Evolutionary conservation across 2,113 vertebrate genomes (phyloP), one percentile per base, ranked within the genome.

Genomic region (Peromyscus californicus): DNA sequence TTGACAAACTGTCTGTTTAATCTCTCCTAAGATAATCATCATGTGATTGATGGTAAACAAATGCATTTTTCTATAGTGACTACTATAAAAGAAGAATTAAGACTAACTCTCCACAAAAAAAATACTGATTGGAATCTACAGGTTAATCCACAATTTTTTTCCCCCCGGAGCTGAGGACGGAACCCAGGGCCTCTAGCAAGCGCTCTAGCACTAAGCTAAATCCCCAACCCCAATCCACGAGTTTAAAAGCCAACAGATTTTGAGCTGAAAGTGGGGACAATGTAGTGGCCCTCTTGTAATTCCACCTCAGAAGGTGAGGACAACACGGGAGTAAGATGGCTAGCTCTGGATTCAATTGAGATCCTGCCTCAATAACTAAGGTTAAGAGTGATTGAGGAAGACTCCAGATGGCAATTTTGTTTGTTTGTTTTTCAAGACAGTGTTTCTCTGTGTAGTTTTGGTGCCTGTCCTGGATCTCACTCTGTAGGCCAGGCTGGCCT

Each of bases 1-100:
- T 82, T 76, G 57, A 61, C 93, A 94, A 94, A 67, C 24, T 83
- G 12, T 51, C 89, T 95, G 54, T 54, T 86, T 59, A 45, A 70
- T 67, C 54, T 90, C 85, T 61, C 75, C 65, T 78, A 88, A 94
- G 91, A 80, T 54, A 13, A 78, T 48, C 21, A 24, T 42, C 42
- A 78, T 78, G 42, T 78, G 75, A 48, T 3, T 78, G 75, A 78
- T 16, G 1, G 29, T 51, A 33, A 78, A 78, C 75, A 51, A 51
- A 51, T 29, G 26, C 29, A 31, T 69, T 93, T 92, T 95, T 80
- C 51, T 36, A 89, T n/a, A 59, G 17, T 15, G 10, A 67, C 84
- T 70, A 13, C 48, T 95, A 39, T 76, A 45, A 76, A 61, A 69
- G 89, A 85, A 39, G 29, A 82, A 69, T 80, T 72, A 87, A 78